Conservation (phyloP, 2,797 vertebrate species). For the Ibycter americanus region DNA sequence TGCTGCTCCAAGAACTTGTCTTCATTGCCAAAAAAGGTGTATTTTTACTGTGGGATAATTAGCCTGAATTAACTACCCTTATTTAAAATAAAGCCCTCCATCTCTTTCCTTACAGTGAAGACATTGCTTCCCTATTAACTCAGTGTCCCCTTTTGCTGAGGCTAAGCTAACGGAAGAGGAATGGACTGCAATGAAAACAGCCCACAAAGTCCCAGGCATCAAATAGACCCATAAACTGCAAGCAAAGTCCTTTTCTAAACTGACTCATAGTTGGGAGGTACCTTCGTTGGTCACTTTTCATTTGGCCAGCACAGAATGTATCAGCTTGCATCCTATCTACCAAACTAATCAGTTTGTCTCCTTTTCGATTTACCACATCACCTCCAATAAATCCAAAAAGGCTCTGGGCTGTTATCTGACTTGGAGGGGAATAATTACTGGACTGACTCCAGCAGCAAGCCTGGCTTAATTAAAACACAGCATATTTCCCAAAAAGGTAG, state of each 20-base stretch:
- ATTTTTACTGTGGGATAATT: slow-evolving; percentile 28
- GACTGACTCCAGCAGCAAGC: neutral
- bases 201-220: neutral
- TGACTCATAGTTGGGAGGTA: neutral
- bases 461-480: slow-evolving; percentile 21
- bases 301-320: neutral
- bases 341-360: slow-evolving; percentile 1
- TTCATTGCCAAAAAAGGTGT: slow-evolving; percentile 62
- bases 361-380: neutral
- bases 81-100: neutral
- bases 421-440: neutral
- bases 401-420: neutral
- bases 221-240: neutral
- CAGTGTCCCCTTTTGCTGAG: neutral
- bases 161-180: neutral
- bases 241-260: neutral
- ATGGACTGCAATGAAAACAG: neutral
- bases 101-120: neutral
- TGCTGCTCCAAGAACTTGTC: neutral
- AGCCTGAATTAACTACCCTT: neutral
- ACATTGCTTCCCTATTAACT: neutral
- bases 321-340: neutral
- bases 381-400: slow-evolving; percentile 8
- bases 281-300: neutral
- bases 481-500: slow-evolving; percentile 24